A percentile compares a stretch with the other conserved stretches of the same genome.
Evolutionary conservation across 2,113 vertebrate species (phyloP).

Genomic region (Pterocles gutturalis): DNA sequence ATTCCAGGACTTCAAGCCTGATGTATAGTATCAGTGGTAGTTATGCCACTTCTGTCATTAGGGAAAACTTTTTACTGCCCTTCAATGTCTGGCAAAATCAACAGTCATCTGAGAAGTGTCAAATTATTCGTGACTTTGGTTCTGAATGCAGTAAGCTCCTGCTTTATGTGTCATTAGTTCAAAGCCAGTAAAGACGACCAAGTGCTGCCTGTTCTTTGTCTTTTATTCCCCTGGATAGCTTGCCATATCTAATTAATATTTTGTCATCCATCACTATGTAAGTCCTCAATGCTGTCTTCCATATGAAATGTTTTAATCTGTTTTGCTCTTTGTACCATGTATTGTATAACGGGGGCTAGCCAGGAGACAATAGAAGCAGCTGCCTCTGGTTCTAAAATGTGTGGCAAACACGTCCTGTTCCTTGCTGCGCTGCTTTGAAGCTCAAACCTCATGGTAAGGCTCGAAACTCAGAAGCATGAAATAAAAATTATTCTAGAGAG

Average conservation of each 20-base stretch:
- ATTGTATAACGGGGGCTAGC: background rate
- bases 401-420: background rate
- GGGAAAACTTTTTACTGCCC: background rate
- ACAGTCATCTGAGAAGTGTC: slow-evolving; percentile 26
- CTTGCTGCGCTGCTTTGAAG: background rate
- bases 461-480: slow-evolving; percentile 6
- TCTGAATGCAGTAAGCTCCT: slow-evolving; percentile 6
- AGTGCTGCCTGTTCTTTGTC: slow-evolving; percentile 24
- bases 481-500: slow-evolving; percentile 8
- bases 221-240: slow-evolving; percentile 21
- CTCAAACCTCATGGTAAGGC: background rate
- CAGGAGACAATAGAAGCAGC: slow-evolving; percentile 3
- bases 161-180: slow-evolving; percentile 32
- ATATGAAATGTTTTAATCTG: slow-evolving; percentile 47
- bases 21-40: background rate
- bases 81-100: slow-evolving; percentile 44
- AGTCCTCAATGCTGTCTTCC: slow-evolving; percentile 24
- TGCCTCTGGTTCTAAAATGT: slow-evolving; percentile 12
- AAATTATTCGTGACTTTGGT: slow-evolving; percentile 16
- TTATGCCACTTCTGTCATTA: background rate
- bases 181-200: slow-evolving; percentile 14
- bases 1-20: background rate
- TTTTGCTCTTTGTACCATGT: slow-evolving; percentile 43
- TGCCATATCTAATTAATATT: slow-evolving; percentile 57
- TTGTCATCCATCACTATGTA: slow-evolving; percentile 10